Percentiles rank a stretch among this genome's conserved stretches.
phyloP scores from a whole-genome alignment of 2,113 vertebrate genomes.

The Gallinago jamesoni region DNA sequence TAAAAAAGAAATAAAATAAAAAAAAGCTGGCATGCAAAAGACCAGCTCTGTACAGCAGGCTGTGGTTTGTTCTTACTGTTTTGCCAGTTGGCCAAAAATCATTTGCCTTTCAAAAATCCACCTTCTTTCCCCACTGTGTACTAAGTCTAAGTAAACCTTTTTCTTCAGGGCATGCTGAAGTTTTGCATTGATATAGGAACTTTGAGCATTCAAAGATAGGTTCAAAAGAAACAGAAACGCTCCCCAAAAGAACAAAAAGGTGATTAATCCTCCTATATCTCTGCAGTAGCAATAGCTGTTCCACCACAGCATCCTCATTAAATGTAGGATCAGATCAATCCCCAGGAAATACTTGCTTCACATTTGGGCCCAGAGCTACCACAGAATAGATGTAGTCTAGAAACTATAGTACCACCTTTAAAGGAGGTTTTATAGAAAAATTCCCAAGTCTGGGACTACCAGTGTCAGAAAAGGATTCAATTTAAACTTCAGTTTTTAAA shows the following conservation, averaged over 20 bases:
- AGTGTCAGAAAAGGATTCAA: background rate
- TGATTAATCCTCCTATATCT: background rate
- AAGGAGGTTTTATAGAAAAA: background rate
- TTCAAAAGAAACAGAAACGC: background rate
- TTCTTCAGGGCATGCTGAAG: background rate
- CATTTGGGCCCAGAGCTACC: background rate
- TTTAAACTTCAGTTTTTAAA: background rate
- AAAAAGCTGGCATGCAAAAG: background rate
- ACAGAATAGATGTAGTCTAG: background rate
- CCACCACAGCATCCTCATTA: background rate
- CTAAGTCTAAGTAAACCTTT: background rate
- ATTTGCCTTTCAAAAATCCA: background rate
- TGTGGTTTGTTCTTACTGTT: background rate
- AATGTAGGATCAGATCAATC: background rate
- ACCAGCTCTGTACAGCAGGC: background rate
- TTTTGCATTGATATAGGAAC: background rate
- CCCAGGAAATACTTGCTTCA: background rate
- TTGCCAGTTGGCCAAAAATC: background rate
- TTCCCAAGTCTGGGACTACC: background rate
- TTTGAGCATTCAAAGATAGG: background rate
- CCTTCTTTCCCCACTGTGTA: background rate
- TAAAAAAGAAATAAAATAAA: background rate
- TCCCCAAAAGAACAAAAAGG: background rate
- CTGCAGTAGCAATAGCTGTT: background rate
- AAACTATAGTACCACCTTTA: background rate